phyloP scores from a whole-genome alignment of 2,888 invertebrate species.

The Acrobasis repandana region DNA sequence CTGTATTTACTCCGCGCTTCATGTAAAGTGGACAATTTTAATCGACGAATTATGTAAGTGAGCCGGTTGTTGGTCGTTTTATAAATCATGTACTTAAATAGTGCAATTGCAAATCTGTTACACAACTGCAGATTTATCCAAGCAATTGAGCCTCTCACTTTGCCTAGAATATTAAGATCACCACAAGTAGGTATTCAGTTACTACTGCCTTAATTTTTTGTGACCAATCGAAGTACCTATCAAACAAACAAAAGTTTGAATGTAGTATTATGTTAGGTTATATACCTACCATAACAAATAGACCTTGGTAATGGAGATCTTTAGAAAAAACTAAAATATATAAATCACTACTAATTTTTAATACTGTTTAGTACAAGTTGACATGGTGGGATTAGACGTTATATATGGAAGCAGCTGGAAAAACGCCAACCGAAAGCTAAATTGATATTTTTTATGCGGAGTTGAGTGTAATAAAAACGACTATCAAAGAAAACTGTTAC shows the following conservation, averaged over 20 bases:
- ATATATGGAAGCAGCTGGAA: constrained; percentile 62
- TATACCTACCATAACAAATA: no score
- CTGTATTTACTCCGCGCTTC: background rate
- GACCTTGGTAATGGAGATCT: no score
- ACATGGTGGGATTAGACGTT: constrained; percentile 55
- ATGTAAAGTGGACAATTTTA: background rate
- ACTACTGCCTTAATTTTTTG: no score
- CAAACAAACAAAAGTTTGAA: no score
- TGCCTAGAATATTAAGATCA: constrained; percentile 3
- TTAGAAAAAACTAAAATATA: no score
- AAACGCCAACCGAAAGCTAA: constrained; percentile 55
- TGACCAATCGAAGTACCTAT: no score
- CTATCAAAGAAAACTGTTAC: constrained; percentile 21
- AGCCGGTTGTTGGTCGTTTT: constrained; percentile 5
- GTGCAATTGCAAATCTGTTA: background rate
- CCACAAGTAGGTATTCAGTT: background rate
- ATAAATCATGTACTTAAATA: background rate
- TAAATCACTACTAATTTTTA: no score
- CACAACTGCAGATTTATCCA: background rate
- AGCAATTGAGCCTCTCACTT: background rate
- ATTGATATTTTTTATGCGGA: constrained; percentile 50
- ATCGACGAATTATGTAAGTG: constrained; percentile 10
- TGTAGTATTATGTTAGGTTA: no score
- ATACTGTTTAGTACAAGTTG: constrained; percentile 26
- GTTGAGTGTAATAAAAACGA: constrained; percentile 30